A percentile compares a stretch with the other conserved stretches of the same genome.
Evolutionary conservation across 2,888 invertebrate genomes (phyloP).

Genomic region (Chloroclysta siterata): DNA sequence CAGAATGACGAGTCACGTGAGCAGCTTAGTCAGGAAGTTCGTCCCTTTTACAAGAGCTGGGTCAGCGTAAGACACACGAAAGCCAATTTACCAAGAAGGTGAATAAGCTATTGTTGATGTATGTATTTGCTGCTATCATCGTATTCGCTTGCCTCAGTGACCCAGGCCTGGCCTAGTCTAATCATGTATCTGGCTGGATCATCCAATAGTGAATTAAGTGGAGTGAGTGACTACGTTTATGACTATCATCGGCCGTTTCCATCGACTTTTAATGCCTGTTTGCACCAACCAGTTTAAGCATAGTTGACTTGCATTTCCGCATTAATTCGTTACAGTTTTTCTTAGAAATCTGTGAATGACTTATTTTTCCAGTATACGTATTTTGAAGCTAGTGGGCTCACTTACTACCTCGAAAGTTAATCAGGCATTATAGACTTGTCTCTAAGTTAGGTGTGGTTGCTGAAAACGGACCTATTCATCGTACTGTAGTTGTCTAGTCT

Average conservation of each 20-base stretch:
- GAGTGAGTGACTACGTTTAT: neutral
- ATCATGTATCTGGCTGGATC: neutral
- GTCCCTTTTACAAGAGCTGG: no score
- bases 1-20: no score
- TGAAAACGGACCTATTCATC: neutral
- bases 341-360: no score
- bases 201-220: neutral
- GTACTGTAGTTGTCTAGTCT: neutral
- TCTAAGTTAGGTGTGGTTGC: conserved; percentile 2
- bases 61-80: no score
- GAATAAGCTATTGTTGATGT: no score
- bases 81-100: no score
- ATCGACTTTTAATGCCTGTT: neutral
- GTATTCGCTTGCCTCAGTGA: no score
- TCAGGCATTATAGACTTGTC: neutral
- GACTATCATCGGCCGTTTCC: neutral
- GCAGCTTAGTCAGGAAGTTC: no score
- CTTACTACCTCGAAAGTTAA: neutral
- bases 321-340: neutral
- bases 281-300: neutral
- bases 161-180: neutral
- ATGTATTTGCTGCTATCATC: no score
- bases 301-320: neutral
- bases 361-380: no score
- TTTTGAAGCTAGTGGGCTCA: no score